phyloP scores from a whole-genome alignment of 2,888 invertebrate genomes.

The Hartigia nigra region DNA sequence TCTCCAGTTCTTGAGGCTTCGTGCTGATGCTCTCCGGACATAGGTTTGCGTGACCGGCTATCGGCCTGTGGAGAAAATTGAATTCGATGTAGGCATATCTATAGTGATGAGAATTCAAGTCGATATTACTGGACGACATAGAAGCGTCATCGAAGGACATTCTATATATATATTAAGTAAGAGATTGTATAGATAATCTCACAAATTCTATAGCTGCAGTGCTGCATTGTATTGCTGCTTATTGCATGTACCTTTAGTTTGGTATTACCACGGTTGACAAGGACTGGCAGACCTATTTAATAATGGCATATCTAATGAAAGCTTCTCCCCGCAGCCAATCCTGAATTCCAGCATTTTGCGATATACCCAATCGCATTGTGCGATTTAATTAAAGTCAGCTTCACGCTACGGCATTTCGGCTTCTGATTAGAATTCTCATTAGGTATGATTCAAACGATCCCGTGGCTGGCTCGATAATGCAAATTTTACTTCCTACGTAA shows the following conservation, averaged over 20 bases:
- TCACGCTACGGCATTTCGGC: background rate
- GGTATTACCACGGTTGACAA: background rate
- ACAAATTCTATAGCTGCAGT: background rate
- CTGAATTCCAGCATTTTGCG: background rate
- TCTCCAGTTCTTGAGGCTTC: conserved; percentile 90
- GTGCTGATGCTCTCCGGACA: conserved; percentile 95
- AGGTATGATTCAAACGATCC: background rate
- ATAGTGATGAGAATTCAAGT: background rate
- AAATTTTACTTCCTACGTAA: background rate
- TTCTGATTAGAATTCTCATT: background rate
- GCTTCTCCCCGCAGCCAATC: background rate
- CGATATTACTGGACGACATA: background rate
- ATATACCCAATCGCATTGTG: background rate
- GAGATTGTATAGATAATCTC: background rate
- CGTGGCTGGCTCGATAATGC: background rate
- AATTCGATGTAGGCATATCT: background rate
- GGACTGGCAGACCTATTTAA: background rate
- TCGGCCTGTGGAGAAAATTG: conserved; percentile 76
- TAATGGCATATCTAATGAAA: background rate
- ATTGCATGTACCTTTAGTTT: background rate
- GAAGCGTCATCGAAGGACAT: background rate
- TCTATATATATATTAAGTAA: background rate
- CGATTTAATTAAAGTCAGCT: background rate
- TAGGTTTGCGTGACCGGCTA: conserved; percentile 98
- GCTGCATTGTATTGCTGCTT: background rate